phyloP scores from a whole-genome alignment of 1,140 invertebrate genomes.

The Limonius californicus region DNA sequence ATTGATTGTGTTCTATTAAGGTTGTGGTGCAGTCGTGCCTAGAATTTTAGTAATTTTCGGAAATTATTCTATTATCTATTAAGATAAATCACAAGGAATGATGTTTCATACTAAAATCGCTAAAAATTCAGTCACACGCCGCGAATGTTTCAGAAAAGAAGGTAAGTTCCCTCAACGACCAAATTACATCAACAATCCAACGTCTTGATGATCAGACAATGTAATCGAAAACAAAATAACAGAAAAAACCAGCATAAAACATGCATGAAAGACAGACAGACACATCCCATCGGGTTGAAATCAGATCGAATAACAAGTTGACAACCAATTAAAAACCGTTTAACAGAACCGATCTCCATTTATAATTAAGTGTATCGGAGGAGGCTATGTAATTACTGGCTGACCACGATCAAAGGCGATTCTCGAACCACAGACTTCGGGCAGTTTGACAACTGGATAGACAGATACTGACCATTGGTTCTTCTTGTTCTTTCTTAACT shows the following conservation, averaged over 20 bases:
- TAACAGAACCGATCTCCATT: constrained; percentile 35
- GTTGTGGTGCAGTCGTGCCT: too few relatives aligned
- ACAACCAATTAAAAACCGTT: constrained; percentile 42
- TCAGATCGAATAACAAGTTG: constrained; percentile 35
- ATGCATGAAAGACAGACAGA: background rate
- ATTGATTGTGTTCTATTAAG: too few relatives aligned
- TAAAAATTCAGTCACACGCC: too few relatives aligned
- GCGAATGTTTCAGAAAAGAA: too few relatives aligned
- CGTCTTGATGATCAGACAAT: background rate
- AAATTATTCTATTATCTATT: too few relatives aligned
- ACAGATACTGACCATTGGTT: constrained; percentile 25
- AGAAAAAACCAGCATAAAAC: background rate
- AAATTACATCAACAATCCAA: too few relatives aligned
- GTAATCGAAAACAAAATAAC: background rate
- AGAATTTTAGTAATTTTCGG: too few relatives aligned
- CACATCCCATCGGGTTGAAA: constrained; percentile 13
- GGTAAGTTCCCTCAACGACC: too few relatives aligned
- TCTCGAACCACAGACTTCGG: constrained; percentile 2
- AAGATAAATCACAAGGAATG: too few relatives aligned
- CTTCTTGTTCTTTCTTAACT: background rate
- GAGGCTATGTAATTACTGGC: constrained; percentile 35
- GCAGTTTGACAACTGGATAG: constrained; percentile 35
- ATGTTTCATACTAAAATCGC: too few relatives aligned
- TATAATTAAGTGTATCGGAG: constrained; percentile 40
- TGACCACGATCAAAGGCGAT: constrained; percentile 31